Percentiles rank a stretch among this genome's conserved stretches.
Conservation (phyloP, 2,113 vertebrate genomes). For the Meleagris gallopavo region DNA sequence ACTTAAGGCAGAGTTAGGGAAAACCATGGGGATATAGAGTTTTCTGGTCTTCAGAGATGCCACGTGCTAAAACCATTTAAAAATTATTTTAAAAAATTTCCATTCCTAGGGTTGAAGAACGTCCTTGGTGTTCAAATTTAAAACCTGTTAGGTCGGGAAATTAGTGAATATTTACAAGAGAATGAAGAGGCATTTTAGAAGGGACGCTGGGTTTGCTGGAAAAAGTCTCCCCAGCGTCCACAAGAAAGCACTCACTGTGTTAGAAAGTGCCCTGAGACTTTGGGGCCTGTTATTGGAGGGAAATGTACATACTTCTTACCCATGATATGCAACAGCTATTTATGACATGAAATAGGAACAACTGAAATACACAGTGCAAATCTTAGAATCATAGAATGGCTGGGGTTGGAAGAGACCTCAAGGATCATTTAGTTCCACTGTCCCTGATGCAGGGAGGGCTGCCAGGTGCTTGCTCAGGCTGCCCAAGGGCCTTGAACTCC, state of each 20-base stretch:
- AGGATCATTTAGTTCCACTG: no score
- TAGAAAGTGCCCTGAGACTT: not conserved
- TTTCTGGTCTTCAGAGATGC: not conserved
- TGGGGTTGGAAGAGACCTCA: no score
- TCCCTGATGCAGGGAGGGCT: no score
- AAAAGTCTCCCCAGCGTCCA: not conserved
- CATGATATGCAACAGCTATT: not conserved
- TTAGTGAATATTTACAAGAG: not conserved
- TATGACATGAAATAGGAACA: not conserved
- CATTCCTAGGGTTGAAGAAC: not conserved
- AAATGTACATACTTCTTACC: not conserved
- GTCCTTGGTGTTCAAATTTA: not conserved
- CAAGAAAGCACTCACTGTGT: not conserved
- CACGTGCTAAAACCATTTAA: not conserved
- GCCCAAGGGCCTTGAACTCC: no score
- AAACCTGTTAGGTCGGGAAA: not conserved
- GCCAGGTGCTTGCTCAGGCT: no score
- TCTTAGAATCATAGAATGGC: not conserved
- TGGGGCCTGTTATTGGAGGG: not conserved
- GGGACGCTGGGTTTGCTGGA: not conserved
- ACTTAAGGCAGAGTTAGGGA: not conserved
- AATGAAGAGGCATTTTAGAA: not conserved
- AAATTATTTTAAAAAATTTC: not conserved
- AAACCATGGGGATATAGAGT: rapidly evolving
- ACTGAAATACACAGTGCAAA: not conserved